Base-by-base conservation (phyloP, 2,113 vertebrate species). In the Menura novaehollandiae region DNA sequence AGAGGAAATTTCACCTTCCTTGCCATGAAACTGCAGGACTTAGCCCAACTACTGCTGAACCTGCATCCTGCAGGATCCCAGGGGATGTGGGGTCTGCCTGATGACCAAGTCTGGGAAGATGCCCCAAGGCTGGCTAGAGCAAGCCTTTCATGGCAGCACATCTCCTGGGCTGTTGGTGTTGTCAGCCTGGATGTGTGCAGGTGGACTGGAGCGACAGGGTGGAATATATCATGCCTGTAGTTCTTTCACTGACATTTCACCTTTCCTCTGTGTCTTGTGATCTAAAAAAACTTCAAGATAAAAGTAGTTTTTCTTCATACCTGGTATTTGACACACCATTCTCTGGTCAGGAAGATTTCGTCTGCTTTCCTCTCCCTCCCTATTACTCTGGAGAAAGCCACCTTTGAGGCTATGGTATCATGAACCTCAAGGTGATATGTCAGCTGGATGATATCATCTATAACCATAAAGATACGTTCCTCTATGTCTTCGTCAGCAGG, bases 401-500 rank as follows among this genome's bases (percentile, higher is more conserved):
- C 97, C 93, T 90, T 98, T n/a, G 98, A 97, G 11, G 98, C 96
- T 4, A 98, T 98, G 74, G 98, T 98, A 44, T 95, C 82, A 49
- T 98, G 88, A 0, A 98, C 93, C 9, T 98, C 98, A 7, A 98
- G 93, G 85, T 99, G 99, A 41, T 98, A 99, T 5, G 96, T 99
- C 96, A 99, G 64, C 58, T 98, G 94, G 43, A 99, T 98, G 23
- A 33, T 80, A 15, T 98, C 97, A 7, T 99, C 97, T 1, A 33
- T 2, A 21, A 98, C 83, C 46, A 98, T 85, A 80, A 99, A 99
- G 59, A 97, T 59, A 11, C 98, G 97, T 93, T 99, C 97, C 0
- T 98, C 98, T 78, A 99, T 95, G 8, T 99, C 99, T 67, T 99
- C 96, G 1, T 98, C 97, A 8, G 98, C 98, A 4, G 96, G 93